Evolutionary conservation across 1,140 invertebrate genomes (phyloP).

Genomic region (Brachionus calyciflorus): DNA sequence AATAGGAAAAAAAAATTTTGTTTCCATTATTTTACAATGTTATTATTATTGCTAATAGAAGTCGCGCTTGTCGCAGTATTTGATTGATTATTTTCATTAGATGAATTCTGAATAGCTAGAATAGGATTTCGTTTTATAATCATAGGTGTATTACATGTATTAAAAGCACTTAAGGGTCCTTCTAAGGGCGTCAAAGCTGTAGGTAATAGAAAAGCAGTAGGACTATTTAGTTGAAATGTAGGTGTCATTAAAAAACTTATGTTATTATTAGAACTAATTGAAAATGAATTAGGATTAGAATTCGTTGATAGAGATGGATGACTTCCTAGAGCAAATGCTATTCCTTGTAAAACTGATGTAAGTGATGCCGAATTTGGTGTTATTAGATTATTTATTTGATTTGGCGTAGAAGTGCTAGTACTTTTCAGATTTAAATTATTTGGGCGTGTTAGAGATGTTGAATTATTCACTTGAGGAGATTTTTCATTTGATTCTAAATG

Average conservation of each 20-base stretch:
- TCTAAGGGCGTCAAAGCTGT: background rate
- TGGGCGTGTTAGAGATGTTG: background rate
- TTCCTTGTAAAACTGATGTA: background rate
- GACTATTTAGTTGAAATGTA: background rate
- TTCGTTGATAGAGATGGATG: background rate
- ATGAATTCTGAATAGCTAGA: too few species aligned
- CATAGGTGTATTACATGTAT: background rate
- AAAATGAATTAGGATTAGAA: background rate
- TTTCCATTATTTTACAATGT: too few species aligned
- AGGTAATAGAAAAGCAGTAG: slow-evolving; percentile 1
- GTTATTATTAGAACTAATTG: slow-evolving; percentile 19
- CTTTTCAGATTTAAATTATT: slow-evolving; percentile 17
- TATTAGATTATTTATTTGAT: background rate
- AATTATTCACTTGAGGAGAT: background rate
- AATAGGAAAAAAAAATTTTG: too few species aligned
- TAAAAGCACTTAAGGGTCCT: background rate
- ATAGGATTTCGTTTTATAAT: too few species aligned
- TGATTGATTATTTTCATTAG: too few species aligned
- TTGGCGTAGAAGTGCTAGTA: background rate
- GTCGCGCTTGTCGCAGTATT: too few species aligned
- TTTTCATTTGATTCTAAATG: background rate
- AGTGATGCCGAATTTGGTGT: background rate
- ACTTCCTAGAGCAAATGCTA: background rate
- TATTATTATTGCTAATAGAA: too few species aligned
- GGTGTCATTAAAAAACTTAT: slow-evolving; percentile 35